Base-by-base conservation (phyloP, 1,140 invertebrate genomes). In the Rhagoletis zephyria region DNA sequence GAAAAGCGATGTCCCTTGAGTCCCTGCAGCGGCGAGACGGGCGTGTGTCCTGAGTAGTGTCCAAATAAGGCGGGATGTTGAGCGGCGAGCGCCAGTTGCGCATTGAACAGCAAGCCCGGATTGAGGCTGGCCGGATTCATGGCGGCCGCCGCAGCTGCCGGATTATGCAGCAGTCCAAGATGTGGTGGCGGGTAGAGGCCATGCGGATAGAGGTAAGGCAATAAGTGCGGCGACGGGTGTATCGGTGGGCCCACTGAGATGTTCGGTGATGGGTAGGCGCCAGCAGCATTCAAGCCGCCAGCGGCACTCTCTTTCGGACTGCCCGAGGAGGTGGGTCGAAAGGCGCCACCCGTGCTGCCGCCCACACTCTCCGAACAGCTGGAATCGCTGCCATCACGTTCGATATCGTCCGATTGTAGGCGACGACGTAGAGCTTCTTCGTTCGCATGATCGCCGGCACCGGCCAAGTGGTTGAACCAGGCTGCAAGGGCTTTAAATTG, bases 161-260 rank as follows among this genome's bases (percentile, higher is more conserved):
- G 92, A 91, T 92, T 93, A 86, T 91, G 93, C 92, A 95, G 94
- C 40, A 95, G 93, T 1, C 94, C 95, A 45, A 95, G 91, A 40
- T 95, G 96, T 9, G 96, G 96, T 81, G 97, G 95, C 19, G 96
- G 96, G 93, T 98, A 98, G 85, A 98, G 93, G 2, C 96, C 97
- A n/a, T 96, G 96, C 0, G 96, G 96, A 92, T 97, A 97, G 16
- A 98, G 95, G 94, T 98, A 98, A 87, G 97, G 97, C 89, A 98
- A 94, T 81, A 98, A 94, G 91, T 96, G 95, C 61, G 95, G 95
- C 16, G 96, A 96, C 12, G 97, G 97, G 90, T 97, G 97, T 12
- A 97, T 96, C 9, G 97, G 97, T 30, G 97, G 97, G 10, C 97
- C 97, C 4, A 97, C 95, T 6, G 96, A 97, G 42, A 97, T 97